phyloP scores from a whole-genome alignment of 2,888 invertebrate species.

The Drosophila villosipedis region DNA sequence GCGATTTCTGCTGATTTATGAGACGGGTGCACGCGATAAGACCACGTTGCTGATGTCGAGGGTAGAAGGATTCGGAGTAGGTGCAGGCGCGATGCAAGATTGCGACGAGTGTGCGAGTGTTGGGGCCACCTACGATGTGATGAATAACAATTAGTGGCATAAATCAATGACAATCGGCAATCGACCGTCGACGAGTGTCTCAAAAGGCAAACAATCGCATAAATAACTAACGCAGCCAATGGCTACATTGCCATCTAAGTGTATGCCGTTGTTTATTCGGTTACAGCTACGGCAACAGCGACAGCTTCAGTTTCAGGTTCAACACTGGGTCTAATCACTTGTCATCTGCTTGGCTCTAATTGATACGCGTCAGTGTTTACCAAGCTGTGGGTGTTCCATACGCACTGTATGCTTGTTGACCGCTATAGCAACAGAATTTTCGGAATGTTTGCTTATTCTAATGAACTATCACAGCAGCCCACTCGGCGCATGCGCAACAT shows the following conservation, averaged over 20 bases:
- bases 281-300: neutral
- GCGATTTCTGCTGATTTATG: constrained; percentile 59
- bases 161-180: constrained; percentile 70
- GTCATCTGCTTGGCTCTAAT: constrained; percentile 68
- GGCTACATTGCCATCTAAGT: constrained; percentile 25
- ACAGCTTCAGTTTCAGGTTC: neutral
- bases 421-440: constrained; percentile 58
- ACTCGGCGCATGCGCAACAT: constrained; percentile 46
- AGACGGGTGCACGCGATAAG: constrained; percentile 69
- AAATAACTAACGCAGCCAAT: constrained; percentile 51
- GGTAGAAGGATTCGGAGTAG: constrained; percentile 28
- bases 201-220: constrained; percentile 67
- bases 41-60: constrained; percentile 41
- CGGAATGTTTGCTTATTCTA: constrained; percentile 70
- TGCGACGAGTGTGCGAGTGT: constrained; percentile 6
- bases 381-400: constrained; percentile 76
- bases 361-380: constrained; percentile 72
- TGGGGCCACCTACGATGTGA: constrained; percentile 70
- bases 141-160: constrained; percentile 76
- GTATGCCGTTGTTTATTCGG: constrained; percentile 18
- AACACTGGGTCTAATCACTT: constrained; percentile 42
- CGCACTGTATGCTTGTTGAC: constrained; percentile 61
- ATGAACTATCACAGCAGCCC: constrained; percentile 49
- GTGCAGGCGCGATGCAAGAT: constrained; percentile 6
- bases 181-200: constrained; percentile 45